These are phyloP conservation scores for Agrenia bidenticulata DNA, from an alignment of 2,888 invertebrate species.

Conservation along the genomic window DNA sequence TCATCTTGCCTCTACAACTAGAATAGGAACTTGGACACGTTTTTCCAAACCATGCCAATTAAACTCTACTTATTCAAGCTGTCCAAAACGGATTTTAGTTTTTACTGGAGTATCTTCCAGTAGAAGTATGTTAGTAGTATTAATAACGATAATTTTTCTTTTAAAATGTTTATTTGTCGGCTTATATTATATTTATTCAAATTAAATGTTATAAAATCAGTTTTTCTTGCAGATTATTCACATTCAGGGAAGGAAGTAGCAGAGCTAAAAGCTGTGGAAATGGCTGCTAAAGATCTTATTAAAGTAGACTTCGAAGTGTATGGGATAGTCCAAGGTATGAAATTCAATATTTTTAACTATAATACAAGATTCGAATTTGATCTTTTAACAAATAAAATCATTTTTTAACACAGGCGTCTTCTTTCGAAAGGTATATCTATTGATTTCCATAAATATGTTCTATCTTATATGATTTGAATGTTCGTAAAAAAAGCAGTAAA, in stretches of 20 bases:
- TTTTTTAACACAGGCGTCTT: slow-evolving; percentile 44
- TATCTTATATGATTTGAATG: background rate
- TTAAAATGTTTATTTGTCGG: background rate
- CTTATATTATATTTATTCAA: background rate
- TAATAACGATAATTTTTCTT: too few relatives aligned
- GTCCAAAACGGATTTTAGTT: too few relatives aligned
- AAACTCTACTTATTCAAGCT: too few relatives aligned
- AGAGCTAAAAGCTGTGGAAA: background rate
- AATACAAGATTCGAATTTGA: background rate
- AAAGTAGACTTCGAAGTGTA: slow-evolving; percentile 46
- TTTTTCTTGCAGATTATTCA: background rate
- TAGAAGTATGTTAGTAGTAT: too few relatives aligned
- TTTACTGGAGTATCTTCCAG: too few relatives aligned
- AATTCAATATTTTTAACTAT: background rate
- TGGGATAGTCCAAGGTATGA: slow-evolving; percentile 49
- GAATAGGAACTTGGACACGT: too few relatives aligned
- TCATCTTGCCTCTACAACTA: background rate
- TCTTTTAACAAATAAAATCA: background rate
- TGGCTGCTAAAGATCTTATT: slow-evolving; percentile 13
- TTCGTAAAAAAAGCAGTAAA: background rate
- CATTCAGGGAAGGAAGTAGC: background rate
- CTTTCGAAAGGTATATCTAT: slow-evolving; percentile 44
- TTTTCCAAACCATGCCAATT: too few relatives aligned
- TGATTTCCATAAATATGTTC: background rate
- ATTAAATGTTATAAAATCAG: background rate